A percentile compares a stretch with the other conserved stretches of the same genome.
Evolutionary conservation across 2,888 invertebrate species (phyloP).

Genomic region (Nezara viridula): DNA sequence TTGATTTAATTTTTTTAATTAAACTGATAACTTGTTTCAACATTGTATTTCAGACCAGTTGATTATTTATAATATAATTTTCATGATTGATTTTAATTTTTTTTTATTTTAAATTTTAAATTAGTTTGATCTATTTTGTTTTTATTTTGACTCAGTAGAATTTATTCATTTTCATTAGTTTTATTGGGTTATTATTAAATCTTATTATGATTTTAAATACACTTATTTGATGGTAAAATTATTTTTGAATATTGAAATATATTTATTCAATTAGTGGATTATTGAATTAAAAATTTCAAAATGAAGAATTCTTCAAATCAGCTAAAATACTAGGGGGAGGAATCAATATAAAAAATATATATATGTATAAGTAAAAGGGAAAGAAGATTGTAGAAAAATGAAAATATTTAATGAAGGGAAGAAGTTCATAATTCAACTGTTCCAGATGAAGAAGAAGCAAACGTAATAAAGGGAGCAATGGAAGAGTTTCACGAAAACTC

Average conservation of each 20-base stretch:
- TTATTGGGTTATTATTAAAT: no score
- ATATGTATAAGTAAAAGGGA: background rate
- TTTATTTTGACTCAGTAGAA: no score
- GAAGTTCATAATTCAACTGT: slow-evolving; percentile 48
- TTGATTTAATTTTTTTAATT: background rate
- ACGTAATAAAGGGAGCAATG: slow-evolving; percentile 73
- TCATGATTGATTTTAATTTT: no score
- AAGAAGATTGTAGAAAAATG: background rate
- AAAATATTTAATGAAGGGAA: background rate
- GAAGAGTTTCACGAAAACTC: slow-evolving; percentile 75
- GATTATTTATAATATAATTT: no score
- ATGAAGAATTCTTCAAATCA: background rate
- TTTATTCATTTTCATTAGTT: no score
- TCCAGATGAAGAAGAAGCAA: slow-evolving; percentile 70
- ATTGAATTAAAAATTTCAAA: no score
- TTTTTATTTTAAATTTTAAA: no score
- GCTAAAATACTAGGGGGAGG: background rate
- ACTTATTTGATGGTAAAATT: background rate
- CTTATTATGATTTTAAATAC: no score
- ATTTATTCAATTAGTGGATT: background rate
- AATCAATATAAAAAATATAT: background rate
- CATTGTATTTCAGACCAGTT: no score
- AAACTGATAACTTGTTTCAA: no score
- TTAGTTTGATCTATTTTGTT: no score
- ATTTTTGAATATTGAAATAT: background rate